These are phyloP conservation scores for Anoncus sp. DNA, from an alignment of 2,888 invertebrate species.

Conservation along the genomic window DNA sequence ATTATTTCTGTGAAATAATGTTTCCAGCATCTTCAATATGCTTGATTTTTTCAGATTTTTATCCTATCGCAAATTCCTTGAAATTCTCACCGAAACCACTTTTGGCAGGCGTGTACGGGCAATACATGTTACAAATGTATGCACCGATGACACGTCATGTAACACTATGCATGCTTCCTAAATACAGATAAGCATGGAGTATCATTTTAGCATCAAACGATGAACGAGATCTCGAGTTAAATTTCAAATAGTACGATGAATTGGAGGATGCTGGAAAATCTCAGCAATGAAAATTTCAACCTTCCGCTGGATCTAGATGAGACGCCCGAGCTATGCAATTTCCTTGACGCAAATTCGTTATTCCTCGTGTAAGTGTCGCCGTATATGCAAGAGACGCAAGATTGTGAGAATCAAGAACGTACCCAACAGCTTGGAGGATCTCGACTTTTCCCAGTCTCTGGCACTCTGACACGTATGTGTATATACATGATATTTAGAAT, in stretches of 20 bases:
- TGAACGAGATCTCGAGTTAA: not conserved
- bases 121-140: too few species aligned
- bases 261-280: not conserved
- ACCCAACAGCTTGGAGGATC: slow-evolving; percentile 30
- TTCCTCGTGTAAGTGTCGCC: slow-evolving; percentile 26
- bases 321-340: slow-evolving; percentile 45
- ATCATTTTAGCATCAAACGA: too few species aligned
- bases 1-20: too few species aligned
- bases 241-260: not conserved
- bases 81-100: too few species aligned
- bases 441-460: slow-evolving; percentile 25
- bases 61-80: too few species aligned
- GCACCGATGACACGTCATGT: too few species aligned
- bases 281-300: slow-evolving; percentile 19
- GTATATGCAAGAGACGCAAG: slow-evolving; percentile 35
- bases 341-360: slow-evolving; percentile 49
- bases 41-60: too few species aligned
- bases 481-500: slow-evolving; percentile 29
- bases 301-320: slow-evolving; percentile 2
- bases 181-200: too few species aligned
- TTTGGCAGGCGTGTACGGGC: too few species aligned
- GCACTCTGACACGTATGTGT: slow-evolving; percentile 10
- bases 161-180: too few species aligned
- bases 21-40: too few species aligned
- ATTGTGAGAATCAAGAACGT: slow-evolving; percentile 43